A percentile compares a stretch with the other conserved stretches of the same genome.
Conservation (phyloP, 1,140 invertebrate species). For the Amyelois transitella region DNA sequence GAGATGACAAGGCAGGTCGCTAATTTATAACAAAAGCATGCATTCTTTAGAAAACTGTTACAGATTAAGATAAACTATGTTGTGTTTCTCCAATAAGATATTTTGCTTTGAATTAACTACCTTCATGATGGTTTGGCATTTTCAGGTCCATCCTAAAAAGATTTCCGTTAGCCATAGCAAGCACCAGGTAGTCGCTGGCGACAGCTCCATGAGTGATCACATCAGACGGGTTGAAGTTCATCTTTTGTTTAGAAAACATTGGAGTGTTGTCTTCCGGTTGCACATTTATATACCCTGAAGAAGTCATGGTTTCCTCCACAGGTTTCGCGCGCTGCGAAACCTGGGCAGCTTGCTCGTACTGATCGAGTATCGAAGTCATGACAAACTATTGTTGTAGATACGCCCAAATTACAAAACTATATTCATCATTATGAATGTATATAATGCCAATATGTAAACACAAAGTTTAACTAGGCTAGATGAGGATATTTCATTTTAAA, state of each 20-base stretch:
- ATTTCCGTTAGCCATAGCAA: constrained; percentile 89
- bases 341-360: constrained; percentile 84
- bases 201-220: constrained; percentile 86
- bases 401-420: background rate
- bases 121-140: constrained; percentile 84
- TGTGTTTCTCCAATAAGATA: no score
- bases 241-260: constrained; percentile 86
- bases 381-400: background rate
- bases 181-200: constrained; percentile 86
- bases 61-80: no score
- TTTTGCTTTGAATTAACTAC: constrained; percentile 62
- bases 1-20: no score
- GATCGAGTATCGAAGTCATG: constrained; percentile 86
- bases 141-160: constrained; percentile 89
- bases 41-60: no score
- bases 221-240: constrained; percentile 85
- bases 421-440: background rate
- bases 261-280: constrained; percentile 81
- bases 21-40: no score
- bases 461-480: background rate
- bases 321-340: constrained; percentile 43
- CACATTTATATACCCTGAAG: constrained; percentile 81
- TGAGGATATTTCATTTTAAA: no score
- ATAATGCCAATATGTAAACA: background rate
- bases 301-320: constrained; percentile 58